Evolutionary conservation across 2,888 invertebrate genomes (phyloP), one percentile per base, ranked within the genome.

Genomic region (Scaeva pyrastri): DNA sequence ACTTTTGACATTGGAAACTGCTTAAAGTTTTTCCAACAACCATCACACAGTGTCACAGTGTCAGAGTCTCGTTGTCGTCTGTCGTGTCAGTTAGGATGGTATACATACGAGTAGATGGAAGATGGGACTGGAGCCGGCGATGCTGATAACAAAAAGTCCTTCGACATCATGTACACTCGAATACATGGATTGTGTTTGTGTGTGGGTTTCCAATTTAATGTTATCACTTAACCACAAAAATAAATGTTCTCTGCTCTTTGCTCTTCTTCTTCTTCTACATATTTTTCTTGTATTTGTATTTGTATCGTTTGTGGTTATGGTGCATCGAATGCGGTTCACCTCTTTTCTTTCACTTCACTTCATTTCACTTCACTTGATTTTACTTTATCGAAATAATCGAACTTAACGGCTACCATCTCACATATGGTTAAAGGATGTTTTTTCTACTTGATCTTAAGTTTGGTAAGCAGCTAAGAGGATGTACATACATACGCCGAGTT

Each of bases 211-310:
- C 72, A 76, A 72, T 82, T 83, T 83, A 48, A 83, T 83, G 71
- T 73, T 77, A 77, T 83, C 82, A 68, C 77, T 72, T 70, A 8
- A 73, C 82, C 82, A 73, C 82, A 81, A 77, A 83, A 73, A 60
- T 77, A 77, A 83, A 82, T 71, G 75, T 71, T 60, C 45, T 19
- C 8, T 11, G 43, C 11, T 52, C 36, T 16, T 56, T 31, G 19
- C 7, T 23, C 6, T 8, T 31, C 1, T 8, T 23, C 1, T 52
- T 23, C 14, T 2, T 2, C 41, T 55, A 2, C 8, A n/a, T n/a
- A 4, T 26, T 26, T 7, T 26, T 4, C 1, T 8, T 26, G 1
- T 52, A 8, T 14, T 3, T 10, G n/a, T 56, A 1, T 5, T 31
- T 52, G 66, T 72, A 41, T 41, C 66, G 41, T 48, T 71, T 48